Evolutionary conservation across 35 echinoderm and acorn worm species (phyloP).

Genomic region (Apostichopus japonicus): DNA sequence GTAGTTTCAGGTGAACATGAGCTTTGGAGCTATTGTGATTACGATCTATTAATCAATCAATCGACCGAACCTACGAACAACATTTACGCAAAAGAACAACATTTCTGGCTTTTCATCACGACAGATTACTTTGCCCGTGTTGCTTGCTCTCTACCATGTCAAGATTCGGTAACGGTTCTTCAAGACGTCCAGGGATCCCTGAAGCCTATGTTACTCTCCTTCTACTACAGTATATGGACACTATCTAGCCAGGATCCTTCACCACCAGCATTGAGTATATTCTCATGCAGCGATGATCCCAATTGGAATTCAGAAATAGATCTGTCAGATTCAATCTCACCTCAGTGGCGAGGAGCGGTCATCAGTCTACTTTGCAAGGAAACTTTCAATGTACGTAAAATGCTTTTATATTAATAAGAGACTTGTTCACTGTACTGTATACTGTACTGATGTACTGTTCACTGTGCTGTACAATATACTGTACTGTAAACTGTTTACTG

Average conservation of each 20-base stretch:
- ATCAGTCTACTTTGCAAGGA: constrained; percentile 8
- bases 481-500: too few species aligned
- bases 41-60: too few species aligned
- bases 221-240: constrained; percentile 54
- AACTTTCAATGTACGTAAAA: constrained; percentile 14
- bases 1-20: too few species aligned
- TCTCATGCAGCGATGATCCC: background rate
- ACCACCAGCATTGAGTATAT: constrained; percentile 22
- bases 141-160: background rate
- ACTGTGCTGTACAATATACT: too few species aligned
- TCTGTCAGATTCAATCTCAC: background rate
- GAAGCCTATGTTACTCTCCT: constrained; percentile 10
- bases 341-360: constrained; percentile 30
- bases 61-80: too few species aligned
- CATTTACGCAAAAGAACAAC: too few species aligned
- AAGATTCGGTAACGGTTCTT: background rate
- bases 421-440: too few species aligned
- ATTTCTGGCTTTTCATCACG: too few species aligned
- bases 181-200: constrained; percentile 1
- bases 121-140: constrained; percentile 16
- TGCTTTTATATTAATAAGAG: too few species aligned
- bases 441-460: too few species aligned
- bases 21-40: too few species aligned
- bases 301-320: background rate
- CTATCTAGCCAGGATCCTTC: background rate